phyloP scores from a whole-genome alignment of 1,140 invertebrate genomes.

The Hyles euphorbiae region DNA sequence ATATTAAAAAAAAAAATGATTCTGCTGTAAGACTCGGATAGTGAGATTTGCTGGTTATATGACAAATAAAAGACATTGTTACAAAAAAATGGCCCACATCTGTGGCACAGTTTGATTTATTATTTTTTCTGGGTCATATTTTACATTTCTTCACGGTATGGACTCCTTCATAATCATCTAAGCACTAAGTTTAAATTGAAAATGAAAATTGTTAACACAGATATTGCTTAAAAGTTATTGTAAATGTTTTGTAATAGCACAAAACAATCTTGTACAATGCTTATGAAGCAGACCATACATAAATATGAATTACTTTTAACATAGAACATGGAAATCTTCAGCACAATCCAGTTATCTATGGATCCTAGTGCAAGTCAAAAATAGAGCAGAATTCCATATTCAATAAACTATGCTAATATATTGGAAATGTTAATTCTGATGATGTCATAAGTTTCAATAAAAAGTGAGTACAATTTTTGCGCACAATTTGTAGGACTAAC shows the following conservation, averaged over 20 bases:
- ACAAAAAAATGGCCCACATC: conserved; percentile 45
- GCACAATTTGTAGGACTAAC: no score
- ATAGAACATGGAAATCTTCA: conserved; percentile 4
- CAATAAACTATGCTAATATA: background rate
- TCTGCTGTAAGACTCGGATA: no score
- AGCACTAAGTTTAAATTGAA: background rate
- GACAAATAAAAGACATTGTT: conserved; percentile 31
- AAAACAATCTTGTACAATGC: background rate
- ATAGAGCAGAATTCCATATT: background rate
- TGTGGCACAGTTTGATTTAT: conserved; percentile 53
- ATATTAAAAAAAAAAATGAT: no score
- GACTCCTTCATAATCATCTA: conserved; percentile 7
- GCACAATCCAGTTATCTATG: background rate
- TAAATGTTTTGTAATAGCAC: background rate
- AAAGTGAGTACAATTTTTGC: no score
- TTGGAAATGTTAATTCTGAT: conserved; percentile 1
- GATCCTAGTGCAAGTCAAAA: background rate
- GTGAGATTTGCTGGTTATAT: background rate
- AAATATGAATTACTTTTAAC: conserved; percentile 4
- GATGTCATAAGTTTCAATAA: no score
- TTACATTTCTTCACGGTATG: conserved; percentile 20
- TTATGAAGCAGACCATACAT: conserved; percentile 7
- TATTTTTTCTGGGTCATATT: conserved; percentile 41
- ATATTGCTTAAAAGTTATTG: background rate
- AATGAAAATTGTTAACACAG: background rate